These are phyloP conservation scores for Julus scandinavius DNA, from an alignment of 2,888 invertebrate species.

Conservation along the genomic window DNA sequence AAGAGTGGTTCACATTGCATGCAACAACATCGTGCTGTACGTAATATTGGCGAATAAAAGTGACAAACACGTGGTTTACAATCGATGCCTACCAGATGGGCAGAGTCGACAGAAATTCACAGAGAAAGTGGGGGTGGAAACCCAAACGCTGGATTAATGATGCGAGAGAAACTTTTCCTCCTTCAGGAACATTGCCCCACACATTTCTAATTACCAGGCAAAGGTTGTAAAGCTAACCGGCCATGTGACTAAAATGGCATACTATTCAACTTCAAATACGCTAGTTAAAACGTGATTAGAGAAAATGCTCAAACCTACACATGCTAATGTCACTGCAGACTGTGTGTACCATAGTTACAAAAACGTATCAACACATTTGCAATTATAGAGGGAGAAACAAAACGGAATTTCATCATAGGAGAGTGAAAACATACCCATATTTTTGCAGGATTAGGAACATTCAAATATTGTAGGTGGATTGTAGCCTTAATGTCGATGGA, in stretches of 20 bases:
- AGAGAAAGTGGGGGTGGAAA: constrained; percentile 43
- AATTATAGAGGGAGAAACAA: no score
- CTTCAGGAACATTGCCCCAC: constrained; percentile 9
- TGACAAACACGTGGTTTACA: constrained; percentile 46
- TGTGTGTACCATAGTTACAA: no score
- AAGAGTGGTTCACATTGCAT: not conserved
- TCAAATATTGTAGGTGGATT: no score
- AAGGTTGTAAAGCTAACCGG: not conserved
- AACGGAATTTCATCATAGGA: no score
- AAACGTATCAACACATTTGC: no score
- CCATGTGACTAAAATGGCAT: not conserved
- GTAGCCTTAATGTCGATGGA: no score
- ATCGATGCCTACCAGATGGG: constrained; percentile 45
- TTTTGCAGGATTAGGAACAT: no score
- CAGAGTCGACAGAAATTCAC: constrained; percentile 20
- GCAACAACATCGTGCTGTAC: not conserved
- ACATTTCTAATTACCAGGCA: constrained; percentile 29
- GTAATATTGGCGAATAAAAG: not conserved
- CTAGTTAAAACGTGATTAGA: no score
- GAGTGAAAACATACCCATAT: no score
- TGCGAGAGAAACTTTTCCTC: not conserved
- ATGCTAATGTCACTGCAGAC: no score
- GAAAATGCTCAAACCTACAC: no score
- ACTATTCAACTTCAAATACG: not conserved
- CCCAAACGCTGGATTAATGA: constrained; percentile 8